Percentiles rank a stretch among this genome's conserved stretches.
phyloP scores from a whole-genome alignment of 2,113 vertebrate genomes.

The Pundamilia nyererei region DNA sequence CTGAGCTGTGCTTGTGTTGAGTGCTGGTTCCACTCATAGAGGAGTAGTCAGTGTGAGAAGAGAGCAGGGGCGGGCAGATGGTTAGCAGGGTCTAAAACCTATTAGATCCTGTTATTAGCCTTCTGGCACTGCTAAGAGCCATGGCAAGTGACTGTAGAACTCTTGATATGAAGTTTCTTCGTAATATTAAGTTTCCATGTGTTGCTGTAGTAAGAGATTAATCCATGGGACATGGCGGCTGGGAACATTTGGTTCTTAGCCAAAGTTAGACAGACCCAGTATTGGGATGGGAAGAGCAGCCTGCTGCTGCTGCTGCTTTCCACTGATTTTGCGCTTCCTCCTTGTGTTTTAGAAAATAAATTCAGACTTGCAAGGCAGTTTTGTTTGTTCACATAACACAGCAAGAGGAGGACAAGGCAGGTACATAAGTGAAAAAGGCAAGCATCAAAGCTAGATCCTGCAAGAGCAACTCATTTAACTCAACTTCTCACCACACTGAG shows the following conservation, averaged over 20 bases:
- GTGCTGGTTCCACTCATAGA: not conserved
- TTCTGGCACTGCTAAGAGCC: not conserved
- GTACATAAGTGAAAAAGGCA: not conserved
- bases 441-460: accelerated
- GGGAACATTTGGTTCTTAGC: not conserved
- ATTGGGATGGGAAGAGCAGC: not conserved
- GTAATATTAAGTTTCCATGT: accelerated
- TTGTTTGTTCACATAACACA: not conserved
- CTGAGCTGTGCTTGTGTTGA: accelerated
- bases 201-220: not conserved
- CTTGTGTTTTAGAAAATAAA: not conserved
- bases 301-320: accelerated
- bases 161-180: not conserved
- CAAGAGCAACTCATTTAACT: not conserved
- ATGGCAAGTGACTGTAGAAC: not conserved
- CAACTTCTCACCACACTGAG: accelerated
- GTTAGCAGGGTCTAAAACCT: not conserved
- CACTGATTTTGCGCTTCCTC: accelerated
- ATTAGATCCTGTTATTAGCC: not conserved
- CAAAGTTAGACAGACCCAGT: not conserved
- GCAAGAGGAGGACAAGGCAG: not conserved
- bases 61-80: not conserved
- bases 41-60: not conserved
- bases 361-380: not conserved
- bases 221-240: accelerated